Evolutionary conservation across 2,797 vertebrate genomes (phyloP).

Genomic region (Trachurus trachurus): DNA sequence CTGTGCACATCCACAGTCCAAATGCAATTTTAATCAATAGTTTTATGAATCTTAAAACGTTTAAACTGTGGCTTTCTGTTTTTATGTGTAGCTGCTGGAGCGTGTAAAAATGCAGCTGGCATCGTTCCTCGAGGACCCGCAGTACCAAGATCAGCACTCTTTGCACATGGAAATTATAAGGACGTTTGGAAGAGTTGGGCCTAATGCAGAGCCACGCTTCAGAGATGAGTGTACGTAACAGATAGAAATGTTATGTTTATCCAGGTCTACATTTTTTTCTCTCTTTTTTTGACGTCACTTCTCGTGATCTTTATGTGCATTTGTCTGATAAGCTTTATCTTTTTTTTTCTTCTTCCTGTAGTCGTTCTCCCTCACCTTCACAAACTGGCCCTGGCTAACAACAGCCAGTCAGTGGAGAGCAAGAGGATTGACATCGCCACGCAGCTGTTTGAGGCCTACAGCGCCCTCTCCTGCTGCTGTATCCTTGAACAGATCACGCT

Average conservation of each 20-base stretch:
- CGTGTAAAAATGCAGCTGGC: conserved; percentile 99
- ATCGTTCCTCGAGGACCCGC: conserved; percentile 97
- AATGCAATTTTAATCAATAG: background rate
- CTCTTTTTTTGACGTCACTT: background rate
- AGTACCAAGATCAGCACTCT: conserved; percentile 99
- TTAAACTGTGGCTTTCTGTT: background rate
- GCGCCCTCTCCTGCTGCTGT: conserved; percentile 99
- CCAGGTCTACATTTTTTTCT: background rate
- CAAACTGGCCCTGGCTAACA: conserved; percentile 96
- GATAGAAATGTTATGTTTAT: background rate
- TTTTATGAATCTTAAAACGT: background rate
- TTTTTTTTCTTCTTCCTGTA: conserved; percentile 67
- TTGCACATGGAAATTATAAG: conserved; percentile 98
- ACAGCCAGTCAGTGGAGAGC: conserved; percentile 93
- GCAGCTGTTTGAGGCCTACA: conserved; percentile 98
- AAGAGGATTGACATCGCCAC: conserved; percentile 96
- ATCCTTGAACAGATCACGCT: conserved; percentile 87
- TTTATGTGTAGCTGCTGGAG: conserved; percentile 91
- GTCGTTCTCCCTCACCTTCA: conserved; percentile 98
- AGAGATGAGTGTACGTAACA: conserved; percentile 95
- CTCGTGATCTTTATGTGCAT: background rate
- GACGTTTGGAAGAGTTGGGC: conserved; percentile 97
- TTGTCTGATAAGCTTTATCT: background rate
- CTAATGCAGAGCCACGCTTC: conserved; percentile 97
- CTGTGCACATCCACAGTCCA: background rate